Conservation (phyloP, 2,113 vertebrate genomes). For the Aramus guarauna region DNA sequence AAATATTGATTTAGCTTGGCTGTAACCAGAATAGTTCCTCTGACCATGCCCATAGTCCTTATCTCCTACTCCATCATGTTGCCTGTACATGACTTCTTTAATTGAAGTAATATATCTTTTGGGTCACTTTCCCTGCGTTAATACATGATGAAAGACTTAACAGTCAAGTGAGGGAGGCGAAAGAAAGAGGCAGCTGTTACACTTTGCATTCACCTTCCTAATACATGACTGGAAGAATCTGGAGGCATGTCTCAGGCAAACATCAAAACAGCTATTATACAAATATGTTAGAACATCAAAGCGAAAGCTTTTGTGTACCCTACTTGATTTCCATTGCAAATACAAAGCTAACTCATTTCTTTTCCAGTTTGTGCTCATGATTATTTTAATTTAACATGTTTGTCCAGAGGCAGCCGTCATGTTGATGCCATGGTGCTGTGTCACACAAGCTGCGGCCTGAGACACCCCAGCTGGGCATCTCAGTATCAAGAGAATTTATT, state of each 20-base stretch:
- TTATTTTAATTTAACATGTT: conserved; percentile 48
- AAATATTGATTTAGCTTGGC: not conserved
- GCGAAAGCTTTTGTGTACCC: not conserved
- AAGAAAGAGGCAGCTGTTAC: not conserved
- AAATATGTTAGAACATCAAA: conserved; percentile 29
- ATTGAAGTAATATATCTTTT: not conserved
- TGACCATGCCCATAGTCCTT: not conserved
- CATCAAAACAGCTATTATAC: conserved; percentile 39
- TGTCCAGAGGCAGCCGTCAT: not conserved
- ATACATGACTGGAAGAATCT: not conserved
- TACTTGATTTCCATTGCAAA: conserved; percentile 56
- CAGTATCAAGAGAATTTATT: conserved; percentile 14
- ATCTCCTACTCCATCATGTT: not conserved
- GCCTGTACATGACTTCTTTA: not conserved
- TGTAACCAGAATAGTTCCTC: not conserved
- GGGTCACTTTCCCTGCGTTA: not conserved
- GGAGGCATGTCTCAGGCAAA: not conserved
- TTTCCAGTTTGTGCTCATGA: conserved; percentile 23
- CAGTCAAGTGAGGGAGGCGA: not conserved
- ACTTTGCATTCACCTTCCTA: conserved; percentile 3
- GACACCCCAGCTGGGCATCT: conserved; percentile 20
- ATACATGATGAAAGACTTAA: not conserved
- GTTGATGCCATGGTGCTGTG: conserved; percentile 23
- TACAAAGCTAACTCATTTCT: conserved; percentile 34
- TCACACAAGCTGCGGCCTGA: not conserved